Conservation (phyloP, 2,113 vertebrate genomes). For the Protomyctophum bolini region DNA sequence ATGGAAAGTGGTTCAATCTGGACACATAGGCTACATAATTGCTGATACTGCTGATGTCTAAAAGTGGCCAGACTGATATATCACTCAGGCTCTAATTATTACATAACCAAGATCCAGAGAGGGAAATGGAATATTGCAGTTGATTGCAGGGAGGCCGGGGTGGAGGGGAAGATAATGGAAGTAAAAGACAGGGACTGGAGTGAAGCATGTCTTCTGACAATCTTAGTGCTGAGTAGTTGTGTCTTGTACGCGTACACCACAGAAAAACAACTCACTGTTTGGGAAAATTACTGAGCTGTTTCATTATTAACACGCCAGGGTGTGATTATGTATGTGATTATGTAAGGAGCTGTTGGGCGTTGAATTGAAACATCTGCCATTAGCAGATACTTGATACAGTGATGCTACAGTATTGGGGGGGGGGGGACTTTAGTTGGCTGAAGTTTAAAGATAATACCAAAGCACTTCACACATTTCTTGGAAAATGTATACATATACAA, state of each 20-base stretch:
- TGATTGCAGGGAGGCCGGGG: conserved; percentile 6
- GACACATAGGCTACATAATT: too few relatives aligned
- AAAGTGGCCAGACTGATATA: too few relatives aligned
- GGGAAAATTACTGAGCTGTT: conserved; percentile 16
- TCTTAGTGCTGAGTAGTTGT: conserved; percentile 25
- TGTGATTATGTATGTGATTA: conserved; percentile 16
- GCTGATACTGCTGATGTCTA: too few relatives aligned
- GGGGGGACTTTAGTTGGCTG: neutral
- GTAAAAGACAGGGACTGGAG: neutral
- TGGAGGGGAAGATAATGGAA: neutral
- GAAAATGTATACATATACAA: neutral
- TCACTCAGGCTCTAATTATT: conserved; percentile 30
- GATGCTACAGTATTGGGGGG: neutral
- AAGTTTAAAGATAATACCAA: neutral
- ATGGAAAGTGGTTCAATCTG: too few relatives aligned
- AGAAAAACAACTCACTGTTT: conserved; percentile 23
- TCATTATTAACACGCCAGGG: conserved; percentile 25
- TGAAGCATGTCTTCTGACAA: conserved; percentile 1
- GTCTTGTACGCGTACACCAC: conserved; percentile 18
- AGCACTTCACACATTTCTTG: neutral
- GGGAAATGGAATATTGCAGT: conserved; percentile 29
- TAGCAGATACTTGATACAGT: too few relatives aligned
- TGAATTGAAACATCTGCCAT: conserved; percentile 17
- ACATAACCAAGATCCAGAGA: conserved; percentile 29
- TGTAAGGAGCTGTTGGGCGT: neutral